Conservation (phyloP, 92 coral and sea anemone species). For the Zoanthus gigantus region DNA sequence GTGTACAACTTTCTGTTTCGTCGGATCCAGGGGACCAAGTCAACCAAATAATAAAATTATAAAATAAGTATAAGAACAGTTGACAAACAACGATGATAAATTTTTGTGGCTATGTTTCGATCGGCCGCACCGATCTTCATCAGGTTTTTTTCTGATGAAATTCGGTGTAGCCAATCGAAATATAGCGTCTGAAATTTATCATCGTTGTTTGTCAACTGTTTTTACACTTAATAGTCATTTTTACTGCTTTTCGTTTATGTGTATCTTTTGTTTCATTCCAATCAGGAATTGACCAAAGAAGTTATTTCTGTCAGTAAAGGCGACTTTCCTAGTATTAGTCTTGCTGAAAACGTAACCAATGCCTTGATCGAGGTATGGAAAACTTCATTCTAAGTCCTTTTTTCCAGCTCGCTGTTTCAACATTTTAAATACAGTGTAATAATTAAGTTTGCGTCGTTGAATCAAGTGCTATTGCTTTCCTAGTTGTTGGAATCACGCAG, state of each 20-base stretch:
- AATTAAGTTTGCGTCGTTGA: neutral
- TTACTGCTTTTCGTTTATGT: neutral
- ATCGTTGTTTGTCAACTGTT: too few relatives aligned
- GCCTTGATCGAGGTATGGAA: conserved; percentile 61
- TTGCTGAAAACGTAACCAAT: conserved; percentile 58
- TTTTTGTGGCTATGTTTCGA: too few relatives aligned
- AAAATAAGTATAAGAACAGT: too few relatives aligned
- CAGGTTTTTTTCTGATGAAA: too few relatives aligned
- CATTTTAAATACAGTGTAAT: neutral
- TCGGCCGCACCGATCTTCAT: too few relatives aligned
- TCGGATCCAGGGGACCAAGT: too few relatives aligned
- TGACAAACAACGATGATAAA: too few relatives aligned
- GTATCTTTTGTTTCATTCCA: neutral
- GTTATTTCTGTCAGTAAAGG: conserved; percentile 78
- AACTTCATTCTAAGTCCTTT: neutral
- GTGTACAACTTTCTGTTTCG: too few relatives aligned
- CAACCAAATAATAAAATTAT: too few relatives aligned
- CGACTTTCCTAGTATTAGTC: conserved; percentile 46
- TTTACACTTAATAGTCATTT: neutral
- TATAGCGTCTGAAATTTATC: too few relatives aligned
- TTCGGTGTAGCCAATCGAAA: too few relatives aligned
- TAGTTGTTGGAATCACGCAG: conserved; percentile 70
- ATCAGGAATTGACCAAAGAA: conserved; percentile 81
- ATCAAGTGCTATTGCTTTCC: neutral
- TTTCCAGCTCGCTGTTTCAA: neutral